Evolutionary conservation across 2,888 invertebrate genomes (phyloP), one percentile per base, ranked within the genome.

Genomic region (Ectemnius lituratus): DNA sequence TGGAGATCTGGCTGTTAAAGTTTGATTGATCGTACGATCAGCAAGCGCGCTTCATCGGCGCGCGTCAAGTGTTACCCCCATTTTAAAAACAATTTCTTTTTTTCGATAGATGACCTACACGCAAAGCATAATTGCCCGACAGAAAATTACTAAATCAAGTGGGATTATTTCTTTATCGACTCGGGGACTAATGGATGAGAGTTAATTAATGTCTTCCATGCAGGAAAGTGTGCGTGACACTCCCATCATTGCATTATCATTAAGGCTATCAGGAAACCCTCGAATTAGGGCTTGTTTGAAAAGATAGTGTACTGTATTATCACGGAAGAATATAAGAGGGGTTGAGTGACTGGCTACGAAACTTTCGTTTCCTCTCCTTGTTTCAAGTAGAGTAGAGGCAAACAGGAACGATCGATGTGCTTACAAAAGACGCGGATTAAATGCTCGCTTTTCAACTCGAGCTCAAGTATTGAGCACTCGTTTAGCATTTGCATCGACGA

Each of bases 281-380:
- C 46, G 37, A 23, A 67, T 62, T 23, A 58, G 57, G 47, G 56
- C 58, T 62, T 75, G 64, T 75, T 75, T 69, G 76, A 67, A 27
- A 61, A 66, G 62, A 66, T 37, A 14, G 46, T 46, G 18, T 70
- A 46, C 52, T 49, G 27, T n/a, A 61, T 3, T 11, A 61, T 45
- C 13, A 13, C n/a, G n/a, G 23, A 23, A 70, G 65, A 28, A 63
- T 60, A 23, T 18, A 18, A 46, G 11, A 65, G 66, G 57, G 47
- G 70, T 71, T 49, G 60, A 63, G 52, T 66, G 60, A 82, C 75
- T 67, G 75, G 75, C 79, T 66, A 67, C 6, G 16, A 27, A 20
- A 64, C 70, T 73, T 79, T 79, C 79, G 75, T 72, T 82, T 70
- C 72, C 74, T 75, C 63, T 58, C 49, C 62, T 63, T 47, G 20